Evolutionary conservation across 1,140 invertebrate species (phyloP).

Genomic region (Nasonia vitripennis): DNA sequence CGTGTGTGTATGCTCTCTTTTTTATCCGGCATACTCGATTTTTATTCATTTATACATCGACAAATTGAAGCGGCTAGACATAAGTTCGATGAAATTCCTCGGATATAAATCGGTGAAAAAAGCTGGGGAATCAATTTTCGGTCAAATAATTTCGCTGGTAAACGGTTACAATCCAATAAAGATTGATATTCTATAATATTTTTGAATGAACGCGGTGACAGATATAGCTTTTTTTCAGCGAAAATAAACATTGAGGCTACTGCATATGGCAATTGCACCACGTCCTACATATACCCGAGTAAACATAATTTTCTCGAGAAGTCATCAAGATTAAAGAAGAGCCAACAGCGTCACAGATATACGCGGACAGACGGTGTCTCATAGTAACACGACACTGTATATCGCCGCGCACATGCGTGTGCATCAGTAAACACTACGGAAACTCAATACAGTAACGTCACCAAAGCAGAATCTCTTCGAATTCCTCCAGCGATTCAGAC

Average conservation of each 20-base stretch:
- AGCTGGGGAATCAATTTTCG: constrained; percentile 1
- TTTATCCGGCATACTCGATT: neutral
- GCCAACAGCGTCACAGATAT: neutral
- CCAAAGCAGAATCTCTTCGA: neutral
- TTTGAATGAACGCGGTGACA: neutral
- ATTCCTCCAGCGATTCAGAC: neutral
- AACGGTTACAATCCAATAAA: no score
- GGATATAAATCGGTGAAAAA: neutral
- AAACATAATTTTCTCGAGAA: constrained; percentile 17
- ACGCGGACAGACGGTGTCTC: neutral
- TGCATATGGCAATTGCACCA: neutral
- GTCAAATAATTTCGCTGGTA: constrained; percentile 1
- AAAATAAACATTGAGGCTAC: neutral
- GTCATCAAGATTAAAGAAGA: constrained; percentile 3
- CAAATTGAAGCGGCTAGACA: constrained; percentile 13
- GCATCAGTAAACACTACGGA: neutral
- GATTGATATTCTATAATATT: no score
- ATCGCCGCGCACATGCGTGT: neutral
- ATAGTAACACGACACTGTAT: neutral
- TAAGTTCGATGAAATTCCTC: neutral
- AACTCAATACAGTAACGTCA: neutral
- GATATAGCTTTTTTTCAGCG: neutral
- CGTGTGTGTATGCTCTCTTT: neutral
- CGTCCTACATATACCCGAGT: neutral
- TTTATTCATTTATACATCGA: neutral